phyloP scores from a whole-genome alignment of 2,797 vertebrate species.

The Rhynchotus rufescens region DNA sequence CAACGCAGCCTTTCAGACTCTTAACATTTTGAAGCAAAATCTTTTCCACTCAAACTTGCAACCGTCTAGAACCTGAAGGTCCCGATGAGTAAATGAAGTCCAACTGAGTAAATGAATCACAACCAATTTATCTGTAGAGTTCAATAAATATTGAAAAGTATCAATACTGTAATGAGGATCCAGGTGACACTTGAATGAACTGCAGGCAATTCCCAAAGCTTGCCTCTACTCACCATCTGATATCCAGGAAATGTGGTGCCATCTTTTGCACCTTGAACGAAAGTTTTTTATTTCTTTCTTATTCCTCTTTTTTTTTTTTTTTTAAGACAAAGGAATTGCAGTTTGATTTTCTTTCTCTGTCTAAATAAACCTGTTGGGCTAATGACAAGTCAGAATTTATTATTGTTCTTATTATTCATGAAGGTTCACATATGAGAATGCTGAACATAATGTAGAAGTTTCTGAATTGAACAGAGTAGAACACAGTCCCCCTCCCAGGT shows the following conservation, averaged over 20 bases:
- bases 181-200: not conserved
- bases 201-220: not conserved
- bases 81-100: not conserved
- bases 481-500: not conserved
- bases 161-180: not conserved
- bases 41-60: not conserved
- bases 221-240: not conserved
- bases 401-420: not conserved
- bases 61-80: not conserved
- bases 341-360: not conserved
- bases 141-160: not conserved
- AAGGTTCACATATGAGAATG: not conserved
- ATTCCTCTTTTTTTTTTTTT: not conserved
- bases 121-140: not conserved
- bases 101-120: not conserved
- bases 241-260: not conserved
- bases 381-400: not conserved
- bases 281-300: not conserved
- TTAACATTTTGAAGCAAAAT: not conserved
- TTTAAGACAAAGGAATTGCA: not conserved
- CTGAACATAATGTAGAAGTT: not conserved
- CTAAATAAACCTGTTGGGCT: not conserved
- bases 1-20: not conserved
- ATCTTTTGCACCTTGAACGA: not conserved
- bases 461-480: not conserved